A percentile compares a stretch with the other conserved stretches of the same genome.
Conservation (phyloP, 2,888 invertebrate species). For the Aleiodes leptofemur region DNA sequence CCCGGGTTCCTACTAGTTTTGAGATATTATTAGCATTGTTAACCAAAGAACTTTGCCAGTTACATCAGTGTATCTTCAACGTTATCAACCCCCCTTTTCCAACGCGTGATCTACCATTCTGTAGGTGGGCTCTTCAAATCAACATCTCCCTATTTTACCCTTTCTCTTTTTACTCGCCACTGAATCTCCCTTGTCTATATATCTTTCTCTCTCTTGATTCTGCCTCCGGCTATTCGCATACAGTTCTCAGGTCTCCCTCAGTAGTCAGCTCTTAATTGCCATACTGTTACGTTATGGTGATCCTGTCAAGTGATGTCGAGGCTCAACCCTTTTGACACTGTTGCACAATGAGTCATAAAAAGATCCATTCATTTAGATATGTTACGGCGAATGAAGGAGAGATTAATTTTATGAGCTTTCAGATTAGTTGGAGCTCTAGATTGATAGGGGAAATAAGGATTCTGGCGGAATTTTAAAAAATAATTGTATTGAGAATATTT, state of each 20-base stretch:
- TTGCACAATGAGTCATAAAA: conserved; percentile 31
- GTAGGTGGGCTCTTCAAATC: conserved; percentile 48
- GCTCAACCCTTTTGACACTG: conserved; percentile 53
- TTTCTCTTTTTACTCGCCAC: conserved; percentile 47
- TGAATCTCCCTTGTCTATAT: conserved; percentile 8
- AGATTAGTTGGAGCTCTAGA: too few relatives aligned
- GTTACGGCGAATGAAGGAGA: neutral
- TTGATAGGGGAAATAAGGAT: too few relatives aligned
- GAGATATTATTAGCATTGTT: conserved; percentile 74
- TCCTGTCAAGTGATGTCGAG: conserved; percentile 62
- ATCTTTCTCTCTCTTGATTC: conserved; percentile 37
- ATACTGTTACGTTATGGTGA: conserved; percentile 63
- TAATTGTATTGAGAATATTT: too few relatives aligned
- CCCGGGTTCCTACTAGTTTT: conserved; percentile 53
- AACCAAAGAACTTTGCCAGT: conserved; percentile 69
- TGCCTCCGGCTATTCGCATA: conserved; percentile 59
- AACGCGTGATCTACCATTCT: conserved; percentile 55
- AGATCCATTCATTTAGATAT: conserved; percentile 8
- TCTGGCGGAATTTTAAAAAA: too few relatives aligned
- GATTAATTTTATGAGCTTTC: neutral
- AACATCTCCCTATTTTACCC: conserved; percentile 56
- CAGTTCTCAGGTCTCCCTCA: conserved; percentile 34
- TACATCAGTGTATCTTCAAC: conserved; percentile 58
- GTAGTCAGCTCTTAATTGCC: conserved; percentile 64
- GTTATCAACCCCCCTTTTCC: conserved; percentile 47